Evolutionary conservation across 2,797 vertebrate genomes (phyloP), one percentile per base, ranked within the genome.

Genomic region (Acanthiza pusilla): DNA sequence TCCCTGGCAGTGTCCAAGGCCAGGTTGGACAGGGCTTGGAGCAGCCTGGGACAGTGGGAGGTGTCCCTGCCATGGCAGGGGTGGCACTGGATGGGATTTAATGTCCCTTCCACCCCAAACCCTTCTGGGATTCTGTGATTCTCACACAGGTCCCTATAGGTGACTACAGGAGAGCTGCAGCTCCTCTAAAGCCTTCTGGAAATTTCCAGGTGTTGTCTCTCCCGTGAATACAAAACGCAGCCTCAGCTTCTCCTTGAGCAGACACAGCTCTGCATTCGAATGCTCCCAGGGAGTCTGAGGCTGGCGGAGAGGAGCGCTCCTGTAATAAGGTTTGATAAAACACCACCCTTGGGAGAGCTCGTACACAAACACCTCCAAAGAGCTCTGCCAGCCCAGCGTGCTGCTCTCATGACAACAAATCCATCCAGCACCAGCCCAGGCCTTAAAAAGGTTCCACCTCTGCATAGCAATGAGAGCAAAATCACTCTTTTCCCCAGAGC

Each of bases 301-400:
- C 87, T 87, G 17, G 36, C 85, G 16, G 84, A 88, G 78, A 87
- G 10, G 66, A 96, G 70, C 78, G 47, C 43, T 92, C 85, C 77
- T 61, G 73, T 82, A 85, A 86, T 78, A 66, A 86, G 50, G 78
- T 93, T 91, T 96, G 91, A 91, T 94, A 91, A 97, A 96, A 95
- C 88, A 91, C 82, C 91, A 89, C 95, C 91, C 85, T 63, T 75
- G 93, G 96, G 95, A 93, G 38, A 70, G 40, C 38, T 85, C 8
- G 22, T 32, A 63, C 78, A 88, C 72, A 94, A 96, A 96, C 86
- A 82, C 86, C 91, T 93, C 91, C 25, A 36, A 93, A 91, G 87
- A 84, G 79, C 93, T 84, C 78, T 70, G 85, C 91, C 90, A 63
- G 54, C 71, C 67, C 74, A 30, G 85, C 13, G 26, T 8, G 86